Evolutionary conservation across 2,113 vertebrate genomes (phyloP), one percentile per base, ranked within the genome.

Genomic region (Menura novaehollandiae): DNA sequence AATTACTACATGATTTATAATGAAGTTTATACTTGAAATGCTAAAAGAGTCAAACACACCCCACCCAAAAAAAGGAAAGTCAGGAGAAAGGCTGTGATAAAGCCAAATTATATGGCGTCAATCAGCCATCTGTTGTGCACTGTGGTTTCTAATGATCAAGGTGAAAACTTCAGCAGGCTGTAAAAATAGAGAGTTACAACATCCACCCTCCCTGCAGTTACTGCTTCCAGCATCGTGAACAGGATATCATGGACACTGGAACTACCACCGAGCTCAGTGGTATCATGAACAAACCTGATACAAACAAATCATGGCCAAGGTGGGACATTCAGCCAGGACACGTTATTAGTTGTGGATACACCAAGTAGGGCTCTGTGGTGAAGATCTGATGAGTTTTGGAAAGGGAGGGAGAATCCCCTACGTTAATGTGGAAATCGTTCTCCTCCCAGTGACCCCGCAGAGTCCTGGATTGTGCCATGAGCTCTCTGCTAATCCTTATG

Each of bases 51-150:
- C 69, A 76, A 20, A 52, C 30, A 30, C 20, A 11, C 3, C 0
- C 28, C 9, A n/a, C 32, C 27, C 2, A 3, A 41, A 47, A 43
- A 10, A 46, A 71, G 71, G 35, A 15, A 84, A 88, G 12, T 30
- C 53, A 69, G 66, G 62, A 60, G 66, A 88, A 80, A 72, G 56
- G 23, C 79, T 78, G 68, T n/a, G 55, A 88, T 92, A 75, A 88
- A 95, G 59, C 75, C 84, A 86, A 78, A 85, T 52, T 32, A 68
- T 13, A 15, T 43, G 33, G 85, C 2, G 2, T 81, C 95, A 85
- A 28, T 95, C 86, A 91, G 89, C 95, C 93, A 88, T 93, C 96
- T 95, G 91, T 75, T 89, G 91, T 88, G 81, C 35, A 2, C 59
- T 56, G 78, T 56, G 51, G 33, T 75, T 94, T 81, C 43, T 90